Evolutionary conservation across 2,888 invertebrate genomes (phyloP).

Genomic region (Conomelus anceps): DNA sequence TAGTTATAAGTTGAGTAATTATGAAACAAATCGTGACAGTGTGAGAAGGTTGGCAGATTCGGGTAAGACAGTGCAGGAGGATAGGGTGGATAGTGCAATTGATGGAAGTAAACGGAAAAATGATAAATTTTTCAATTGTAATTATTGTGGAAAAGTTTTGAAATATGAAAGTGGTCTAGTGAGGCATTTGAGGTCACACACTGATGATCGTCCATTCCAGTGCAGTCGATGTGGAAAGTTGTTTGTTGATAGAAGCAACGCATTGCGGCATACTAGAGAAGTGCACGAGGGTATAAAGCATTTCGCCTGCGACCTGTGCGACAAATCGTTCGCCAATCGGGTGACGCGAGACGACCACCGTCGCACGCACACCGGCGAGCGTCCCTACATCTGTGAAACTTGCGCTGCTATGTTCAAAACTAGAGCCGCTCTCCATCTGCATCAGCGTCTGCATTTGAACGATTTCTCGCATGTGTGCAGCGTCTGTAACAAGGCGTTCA

Average conservation of each 20-base stretch:
- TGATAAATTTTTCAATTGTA: conserved; percentile 39
- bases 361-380: conserved; percentile 44
- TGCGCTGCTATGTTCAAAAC: conserved; percentile 46
- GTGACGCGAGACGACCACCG: conserved; percentile 45
- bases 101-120: too few relatives aligned
- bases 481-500: conserved; percentile 48
- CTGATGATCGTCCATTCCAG: conserved; percentile 44
- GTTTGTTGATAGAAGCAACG: conserved; percentile 28
- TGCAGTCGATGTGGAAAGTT: conserved; percentile 44
- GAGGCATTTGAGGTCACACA: conserved; percentile 45
- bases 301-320: conserved; percentile 47
- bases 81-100: too few relatives aligned
- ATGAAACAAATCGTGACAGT: neutral
- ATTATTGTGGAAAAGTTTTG: conserved; percentile 38
- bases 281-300: conserved; percentile 45
- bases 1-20: neutral
- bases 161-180: conserved; percentile 18
- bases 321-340: conserved; percentile 45
- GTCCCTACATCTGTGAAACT: conserved; percentile 43
- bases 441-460: conserved; percentile 46
- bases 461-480: conserved; percentile 45
- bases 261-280: conserved; percentile 47
- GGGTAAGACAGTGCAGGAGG: too few relatives aligned
- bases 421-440: conserved; percentile 45
- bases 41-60: neutral